Evolutionary conservation across 2,113 vertebrate species (phyloP).

Genomic region (Saccopteryx leptura): DNA sequence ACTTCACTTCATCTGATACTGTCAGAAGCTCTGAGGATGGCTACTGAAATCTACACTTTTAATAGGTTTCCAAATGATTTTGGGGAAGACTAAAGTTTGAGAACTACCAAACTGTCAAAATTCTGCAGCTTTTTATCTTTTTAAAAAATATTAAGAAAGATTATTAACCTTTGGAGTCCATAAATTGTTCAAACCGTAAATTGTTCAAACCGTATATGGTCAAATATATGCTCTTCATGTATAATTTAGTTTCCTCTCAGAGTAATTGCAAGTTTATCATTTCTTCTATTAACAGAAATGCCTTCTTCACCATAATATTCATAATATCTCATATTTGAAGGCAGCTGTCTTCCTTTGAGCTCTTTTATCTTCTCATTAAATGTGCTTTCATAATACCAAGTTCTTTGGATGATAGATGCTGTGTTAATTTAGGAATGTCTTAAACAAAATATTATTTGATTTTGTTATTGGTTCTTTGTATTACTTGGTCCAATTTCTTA

Average conservation of each 20-base stretch:
- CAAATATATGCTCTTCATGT: conserved; percentile 33
- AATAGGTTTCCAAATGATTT: background rate
- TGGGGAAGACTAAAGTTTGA: background rate
- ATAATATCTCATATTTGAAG: background rate
- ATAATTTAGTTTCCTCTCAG: background rate
- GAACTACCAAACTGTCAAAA: conserved; percentile 7
- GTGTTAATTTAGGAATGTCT: background rate
- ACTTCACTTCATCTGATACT: background rate
- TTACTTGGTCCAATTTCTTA: conserved; percentile 30
- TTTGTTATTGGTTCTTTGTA: background rate
- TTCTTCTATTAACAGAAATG: background rate
- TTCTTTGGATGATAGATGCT: conserved; percentile 5
- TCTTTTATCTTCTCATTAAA: conserved; percentile 51
- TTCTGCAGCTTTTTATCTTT: background rate
- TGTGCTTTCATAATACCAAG: background rate
- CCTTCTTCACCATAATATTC: background rate
- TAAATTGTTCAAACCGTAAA: conserved; percentile 33
- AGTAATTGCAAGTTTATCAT: background rate
- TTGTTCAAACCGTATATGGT: background rate
- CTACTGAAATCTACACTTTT: background rate
- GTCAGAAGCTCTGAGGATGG: background rate
- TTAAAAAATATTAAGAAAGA: background rate
- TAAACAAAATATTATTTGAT: conserved; percentile 32
- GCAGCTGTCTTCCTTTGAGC: background rate
- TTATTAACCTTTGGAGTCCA: background rate